Evolutionary conservation across 2,797 vertebrate species (phyloP), one percentile per base, ranked within the genome.

Genomic region (Alectoris magna): DNA sequence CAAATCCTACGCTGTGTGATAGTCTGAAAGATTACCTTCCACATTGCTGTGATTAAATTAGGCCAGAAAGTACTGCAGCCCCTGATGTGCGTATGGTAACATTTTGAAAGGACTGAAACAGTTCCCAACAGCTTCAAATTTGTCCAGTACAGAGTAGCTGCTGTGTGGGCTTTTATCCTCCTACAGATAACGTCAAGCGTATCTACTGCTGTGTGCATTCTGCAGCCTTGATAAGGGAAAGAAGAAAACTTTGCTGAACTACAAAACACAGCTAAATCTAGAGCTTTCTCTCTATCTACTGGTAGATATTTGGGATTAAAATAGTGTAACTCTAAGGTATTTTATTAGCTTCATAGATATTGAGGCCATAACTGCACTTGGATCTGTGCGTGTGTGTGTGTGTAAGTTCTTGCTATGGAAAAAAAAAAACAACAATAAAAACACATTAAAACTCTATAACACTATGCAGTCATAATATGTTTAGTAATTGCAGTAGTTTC

Each of bases 101-200:
- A 87, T 95, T 97, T 92, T 83, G 91, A 97, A 97, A 94, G 93
- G 95, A 90, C 72, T 80, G 89, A 89, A 62, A 85, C 72, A 44
- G 74, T 82, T 95, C 75, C 87, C 48, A 96, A 80, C 68, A 90
- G 85, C 79, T 94, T 96, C 90, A 87, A 86, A 96, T 95, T 41
- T 94, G 95, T 92, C 82, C 70, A 90, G 84, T 77, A 80, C 93
- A 91, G 84, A 67, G 74, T 83, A 78, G 64, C 74, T 92, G 89
- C 90, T 79, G 49, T 93, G 76, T 79, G 74, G 68, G 76, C 73
- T 95, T 96, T 97, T 94, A 95, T 93, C 91, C 66, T 90, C 77
- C 86, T 87, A 83, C 64, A 88, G 89, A 88, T 93, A 93, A 73
- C 58, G 70, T 93, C 93, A 95, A 88, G 62, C 73, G 53, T 67